Percentiles rank a stretch among this genome's conserved stretches.
Conservation (phyloP, 2,113 vertebrate genomes). For the Uria aalge region DNA sequence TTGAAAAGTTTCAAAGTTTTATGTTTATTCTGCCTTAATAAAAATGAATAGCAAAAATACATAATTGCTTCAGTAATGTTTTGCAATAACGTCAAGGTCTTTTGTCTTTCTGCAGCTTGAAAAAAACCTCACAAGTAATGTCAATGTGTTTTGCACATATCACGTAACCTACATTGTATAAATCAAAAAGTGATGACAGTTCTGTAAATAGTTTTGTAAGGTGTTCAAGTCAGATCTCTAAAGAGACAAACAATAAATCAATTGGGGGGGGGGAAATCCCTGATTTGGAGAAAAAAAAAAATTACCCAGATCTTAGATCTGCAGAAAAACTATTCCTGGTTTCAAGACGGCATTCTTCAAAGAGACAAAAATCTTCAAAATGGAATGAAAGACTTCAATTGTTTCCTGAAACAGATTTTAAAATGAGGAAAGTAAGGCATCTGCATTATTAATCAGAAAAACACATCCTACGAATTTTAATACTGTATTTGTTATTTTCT, state of each 20-base stretch:
- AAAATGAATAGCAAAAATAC: conserved; percentile 32
- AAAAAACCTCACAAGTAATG: conserved; percentile 12
- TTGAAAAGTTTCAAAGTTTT: conserved; percentile 15
- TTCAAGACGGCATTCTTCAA: conserved; percentile 64
- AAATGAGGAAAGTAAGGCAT: conserved; percentile 39
- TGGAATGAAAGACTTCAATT: conserved; percentile 39
- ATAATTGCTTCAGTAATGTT: conserved; percentile 60
- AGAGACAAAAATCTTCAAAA: conserved; percentile 59
- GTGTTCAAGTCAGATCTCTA: conserved; percentile 52
- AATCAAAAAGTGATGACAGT: conserved; percentile 47
- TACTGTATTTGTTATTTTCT: conserved; percentile 56
- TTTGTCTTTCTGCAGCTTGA: conserved; percentile 45
- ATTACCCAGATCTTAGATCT: conserved; percentile 29
- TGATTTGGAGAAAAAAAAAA: conserved; percentile 9
- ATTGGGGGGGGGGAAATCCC: neutral
- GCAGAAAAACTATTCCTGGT: conserved; percentile 25
- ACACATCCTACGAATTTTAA: conserved; percentile 49
- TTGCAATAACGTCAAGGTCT: conserved; percentile 42
- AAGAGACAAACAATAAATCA: conserved; percentile 52
- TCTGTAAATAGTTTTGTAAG: conserved; percentile 55
- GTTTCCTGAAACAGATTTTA: conserved; percentile 64
- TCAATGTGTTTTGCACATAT: conserved; percentile 18
- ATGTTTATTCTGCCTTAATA: neutral
- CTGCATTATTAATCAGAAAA: conserved; percentile 70
- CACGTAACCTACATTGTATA: conserved; percentile 3